A percentile compares a stretch with the other conserved stretches of the same genome.
These are phyloP conservation scores for Atethmia centrago DNA, from an alignment of 2,888 invertebrate genomes.

Conservation along the genomic window DNA sequence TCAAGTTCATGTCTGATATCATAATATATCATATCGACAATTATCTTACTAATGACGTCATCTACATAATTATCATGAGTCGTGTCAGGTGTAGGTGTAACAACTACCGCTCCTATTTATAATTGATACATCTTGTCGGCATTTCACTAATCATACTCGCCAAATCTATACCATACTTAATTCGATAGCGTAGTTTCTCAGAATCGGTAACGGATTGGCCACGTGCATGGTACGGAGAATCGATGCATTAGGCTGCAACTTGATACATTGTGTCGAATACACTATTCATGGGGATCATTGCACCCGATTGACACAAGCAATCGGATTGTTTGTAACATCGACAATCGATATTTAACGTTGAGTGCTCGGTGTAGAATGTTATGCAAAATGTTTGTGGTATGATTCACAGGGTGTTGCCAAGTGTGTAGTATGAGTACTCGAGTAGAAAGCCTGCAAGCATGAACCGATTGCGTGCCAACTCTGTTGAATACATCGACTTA, in stretches of 20 bases:
- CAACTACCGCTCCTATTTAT: not conserved
- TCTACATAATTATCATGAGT: not conserved
- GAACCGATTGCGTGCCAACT: constrained; percentile 52
- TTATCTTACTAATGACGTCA: constrained; percentile 34
- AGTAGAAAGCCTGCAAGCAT: constrained; percentile 41
- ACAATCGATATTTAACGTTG: constrained; percentile 33
- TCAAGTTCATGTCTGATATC: constrained; percentile 18
- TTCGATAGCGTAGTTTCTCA: constrained; percentile 66
- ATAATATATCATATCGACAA: not conserved
- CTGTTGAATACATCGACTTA: constrained; percentile 28
- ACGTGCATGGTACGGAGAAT: constrained; percentile 66
- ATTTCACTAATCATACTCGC: constrained; percentile 22
- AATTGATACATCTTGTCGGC: constrained; percentile 26
- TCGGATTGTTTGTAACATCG: constrained; percentile 38
- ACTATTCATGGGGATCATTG: constrained; percentile 63
- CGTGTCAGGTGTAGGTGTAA: constrained; percentile 17
- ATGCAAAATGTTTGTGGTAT: constrained; percentile 45
- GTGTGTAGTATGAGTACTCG: constrained; percentile 18
- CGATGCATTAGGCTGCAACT: constrained; percentile 62
- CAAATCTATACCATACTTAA: constrained; percentile 32
- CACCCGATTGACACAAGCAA: constrained; percentile 57
- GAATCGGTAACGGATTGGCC: constrained; percentile 59
- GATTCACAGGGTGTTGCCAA: constrained; percentile 43
- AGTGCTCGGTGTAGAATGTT: constrained; percentile 27
- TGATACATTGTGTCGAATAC: constrained; percentile 51